Evolutionary conservation across 2,797 vertebrate genomes (phyloP).

Genomic region (Cynodonichthys magdalenae): DNA sequence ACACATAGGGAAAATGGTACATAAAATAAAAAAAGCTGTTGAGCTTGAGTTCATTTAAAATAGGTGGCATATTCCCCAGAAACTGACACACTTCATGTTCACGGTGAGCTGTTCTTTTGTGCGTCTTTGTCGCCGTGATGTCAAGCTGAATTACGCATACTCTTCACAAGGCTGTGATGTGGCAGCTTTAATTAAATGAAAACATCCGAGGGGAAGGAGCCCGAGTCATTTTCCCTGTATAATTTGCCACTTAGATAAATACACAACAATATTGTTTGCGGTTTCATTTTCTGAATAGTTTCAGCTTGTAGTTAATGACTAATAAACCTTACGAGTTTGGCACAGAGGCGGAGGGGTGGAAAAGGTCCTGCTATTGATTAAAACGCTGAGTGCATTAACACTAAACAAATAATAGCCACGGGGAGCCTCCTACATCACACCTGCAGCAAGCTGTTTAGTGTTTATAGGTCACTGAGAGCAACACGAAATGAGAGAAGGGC

Average conservation of each 20-base stretch:
- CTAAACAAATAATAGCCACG: conserved; percentile 59
- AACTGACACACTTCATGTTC: neutral
- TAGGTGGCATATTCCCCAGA: neutral
- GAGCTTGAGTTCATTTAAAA: neutral
- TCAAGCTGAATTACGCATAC: conserved; percentile 17
- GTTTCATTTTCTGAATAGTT: conserved; percentile 50
- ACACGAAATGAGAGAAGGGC: conserved; percentile 9
- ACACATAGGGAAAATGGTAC: neutral
- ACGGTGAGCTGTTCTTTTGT: conserved; percentile 10
- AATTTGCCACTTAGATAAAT: conserved; percentile 48
- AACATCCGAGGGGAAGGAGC: conserved; percentile 41
- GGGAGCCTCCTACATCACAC: conserved; percentile 39
- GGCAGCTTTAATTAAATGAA: conserved; percentile 59
- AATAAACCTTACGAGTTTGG: conserved; percentile 62
- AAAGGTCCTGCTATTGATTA: conserved; percentile 68
- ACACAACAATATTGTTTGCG: conserved; percentile 33
- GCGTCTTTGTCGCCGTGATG: conserved; percentile 13
- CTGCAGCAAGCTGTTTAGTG: conserved; percentile 5
- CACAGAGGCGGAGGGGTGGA: conserved; percentile 42
- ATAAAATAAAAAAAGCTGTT: neutral
- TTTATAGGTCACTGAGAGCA: conserved; percentile 13
- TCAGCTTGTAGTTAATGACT: conserved; percentile 59
- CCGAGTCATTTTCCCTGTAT: conserved; percentile 39
- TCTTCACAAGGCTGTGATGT: conserved; percentile 16
- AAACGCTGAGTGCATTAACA: conserved; percentile 63